Percentiles rank a stretch among this genome's conserved stretches.
Conservation (phyloP, 2,113 vertebrate species). For the Cettia cetti region DNA sequence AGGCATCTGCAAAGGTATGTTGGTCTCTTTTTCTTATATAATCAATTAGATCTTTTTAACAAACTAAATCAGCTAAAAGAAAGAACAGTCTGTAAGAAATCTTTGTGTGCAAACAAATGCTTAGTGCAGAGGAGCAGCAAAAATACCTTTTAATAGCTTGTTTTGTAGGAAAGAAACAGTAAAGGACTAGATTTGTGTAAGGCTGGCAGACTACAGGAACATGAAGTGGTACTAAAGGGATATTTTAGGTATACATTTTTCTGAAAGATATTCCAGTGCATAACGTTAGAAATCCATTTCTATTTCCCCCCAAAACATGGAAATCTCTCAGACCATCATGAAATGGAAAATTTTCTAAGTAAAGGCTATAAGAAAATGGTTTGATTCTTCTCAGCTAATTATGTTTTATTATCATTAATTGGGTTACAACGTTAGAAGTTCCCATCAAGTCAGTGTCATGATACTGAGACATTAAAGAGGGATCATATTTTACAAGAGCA, state of each 20-base stretch:
- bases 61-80: not conserved
- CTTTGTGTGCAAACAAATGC: constrained; percentile 12
- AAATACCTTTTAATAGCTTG: not conserved
- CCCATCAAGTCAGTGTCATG: not conserved
- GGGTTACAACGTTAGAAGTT: not conserved
- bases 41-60: not conserved
- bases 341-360: not conserved
- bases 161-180: not conserved
- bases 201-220: not conserved
- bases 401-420: not conserved
- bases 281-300: not conserved
- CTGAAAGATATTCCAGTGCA: not conserved
- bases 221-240: not conserved
- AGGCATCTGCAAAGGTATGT: not conserved
- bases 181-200: not conserved
- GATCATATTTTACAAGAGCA: not conserved
- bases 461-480: not conserved
- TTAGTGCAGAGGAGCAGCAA: not conserved
- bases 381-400: not conserved
- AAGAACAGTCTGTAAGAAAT: not conserved
- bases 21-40: not conserved
- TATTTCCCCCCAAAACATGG: not conserved
- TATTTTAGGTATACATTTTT: not conserved
- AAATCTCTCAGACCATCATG: not conserved
- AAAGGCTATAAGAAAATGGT: not conserved